These are phyloP conservation scores for Myotis findleyi DNA, from an alignment of 2,797 vertebrate species.

Conservation along the genomic window DNA sequence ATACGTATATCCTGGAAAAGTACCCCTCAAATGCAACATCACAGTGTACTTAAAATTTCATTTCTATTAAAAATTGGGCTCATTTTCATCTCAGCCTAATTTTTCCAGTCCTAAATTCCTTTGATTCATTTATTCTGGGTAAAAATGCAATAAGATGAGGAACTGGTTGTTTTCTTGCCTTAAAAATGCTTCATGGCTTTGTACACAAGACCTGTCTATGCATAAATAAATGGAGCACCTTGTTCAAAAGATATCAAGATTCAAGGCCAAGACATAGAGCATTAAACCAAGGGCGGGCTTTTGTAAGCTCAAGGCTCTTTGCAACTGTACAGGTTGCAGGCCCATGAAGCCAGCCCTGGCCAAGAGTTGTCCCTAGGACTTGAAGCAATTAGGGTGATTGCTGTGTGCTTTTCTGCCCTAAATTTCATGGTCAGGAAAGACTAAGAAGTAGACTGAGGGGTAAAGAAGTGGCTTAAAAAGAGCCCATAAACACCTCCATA, in stretches of 20 bases:
- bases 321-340: background rate
- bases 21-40: background rate
- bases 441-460: background rate
- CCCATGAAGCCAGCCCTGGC: background rate
- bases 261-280: background rate
- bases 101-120: background rate
- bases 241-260: background rate
- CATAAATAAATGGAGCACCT: background rate
- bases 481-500: background rate
- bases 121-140: background rate
- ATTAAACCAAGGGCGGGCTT: background rate
- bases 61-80: slow-evolving; percentile 3
- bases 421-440: background rate
- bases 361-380: background rate
- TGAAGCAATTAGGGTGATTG: background rate
- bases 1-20: background rate
- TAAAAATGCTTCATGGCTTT: background rate
- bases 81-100: background rate
- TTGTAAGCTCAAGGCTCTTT: background rate
- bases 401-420: slow-evolving; percentile 22
- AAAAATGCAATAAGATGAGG: background rate
- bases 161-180: background rate
- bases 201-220: background rate
- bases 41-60: slow-evolving; percentile 8
- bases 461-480: background rate